Evolutionary conservation across 1,140 invertebrate genomes (phyloP).

Genomic region (Sitobion miscanthi): DNA sequence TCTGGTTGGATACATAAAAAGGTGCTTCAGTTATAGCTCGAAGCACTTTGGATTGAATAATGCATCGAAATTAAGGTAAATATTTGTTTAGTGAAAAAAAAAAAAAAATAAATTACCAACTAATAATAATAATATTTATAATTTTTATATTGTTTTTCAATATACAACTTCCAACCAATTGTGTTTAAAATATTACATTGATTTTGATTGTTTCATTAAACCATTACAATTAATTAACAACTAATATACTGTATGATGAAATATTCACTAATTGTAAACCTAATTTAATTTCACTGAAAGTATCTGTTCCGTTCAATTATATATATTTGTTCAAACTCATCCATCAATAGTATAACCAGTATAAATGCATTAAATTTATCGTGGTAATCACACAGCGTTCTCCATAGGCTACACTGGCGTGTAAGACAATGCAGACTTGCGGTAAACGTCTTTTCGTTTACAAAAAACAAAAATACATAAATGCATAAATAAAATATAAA

Average conservation of each 20-base stretch:
- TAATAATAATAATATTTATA: background rate
- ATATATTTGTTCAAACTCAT: background rate
- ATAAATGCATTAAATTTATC: background rate
- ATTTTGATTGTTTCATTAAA: background rate
- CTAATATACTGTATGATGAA: background rate
- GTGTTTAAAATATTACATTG: background rate
- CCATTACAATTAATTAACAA: background rate
- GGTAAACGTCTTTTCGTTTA: background rate
- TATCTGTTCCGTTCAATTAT: background rate
- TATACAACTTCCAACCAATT: background rate
- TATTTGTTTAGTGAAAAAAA: background rate
- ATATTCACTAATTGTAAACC: background rate
- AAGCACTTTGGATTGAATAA: background rate
- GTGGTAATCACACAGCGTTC: background rate
- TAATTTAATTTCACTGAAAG: background rate
- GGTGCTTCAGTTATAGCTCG: no score
- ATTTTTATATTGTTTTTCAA: background rate
- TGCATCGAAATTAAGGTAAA: background rate
- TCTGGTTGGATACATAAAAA: no score
- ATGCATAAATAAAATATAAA: background rate
- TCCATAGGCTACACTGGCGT: background rate
- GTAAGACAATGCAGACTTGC: background rate
- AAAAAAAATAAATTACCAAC: background rate
- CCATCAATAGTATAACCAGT: background rate
- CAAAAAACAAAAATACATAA: background rate